phyloP scores from a whole-genome alignment of 2,113 vertebrate species.

The Piaya cayana region DNA sequence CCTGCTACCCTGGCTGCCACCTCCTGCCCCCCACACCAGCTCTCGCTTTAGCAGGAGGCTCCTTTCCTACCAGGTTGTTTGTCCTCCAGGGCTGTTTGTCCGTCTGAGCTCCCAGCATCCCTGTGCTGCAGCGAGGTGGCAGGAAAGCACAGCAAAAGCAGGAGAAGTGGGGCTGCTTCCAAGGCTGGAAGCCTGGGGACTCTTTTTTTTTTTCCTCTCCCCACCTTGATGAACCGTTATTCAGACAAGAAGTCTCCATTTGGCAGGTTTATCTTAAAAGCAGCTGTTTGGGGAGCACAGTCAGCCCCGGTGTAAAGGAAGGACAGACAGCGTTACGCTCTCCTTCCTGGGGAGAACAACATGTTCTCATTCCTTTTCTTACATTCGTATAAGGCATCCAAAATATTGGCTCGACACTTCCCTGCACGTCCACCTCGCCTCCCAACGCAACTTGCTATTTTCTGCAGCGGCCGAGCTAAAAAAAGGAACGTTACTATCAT shows the following conservation, averaged over 20 bases:
- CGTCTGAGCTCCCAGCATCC: accelerated
- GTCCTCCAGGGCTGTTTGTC: background rate
- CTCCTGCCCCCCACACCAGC: accelerated
- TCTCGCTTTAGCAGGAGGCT: background rate
- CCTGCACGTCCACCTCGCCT: conserved; percentile 18
- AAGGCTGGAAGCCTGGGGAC: background rate
- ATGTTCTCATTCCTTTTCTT: background rate
- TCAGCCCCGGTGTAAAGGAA: background rate
- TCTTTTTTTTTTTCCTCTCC: background rate
- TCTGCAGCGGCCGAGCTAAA: conserved; percentile 21
- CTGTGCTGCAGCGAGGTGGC: conserved; percentile 9
- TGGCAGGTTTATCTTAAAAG: background rate
- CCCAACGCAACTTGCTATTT: background rate
- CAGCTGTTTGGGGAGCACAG: background rate
- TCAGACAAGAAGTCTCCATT: accelerated
- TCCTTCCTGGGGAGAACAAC: background rate
- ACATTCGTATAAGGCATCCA: background rate
- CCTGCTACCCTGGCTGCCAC: background rate
- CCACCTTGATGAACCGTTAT: background rate
- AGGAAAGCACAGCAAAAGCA: background rate
- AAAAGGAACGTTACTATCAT: conserved; percentile 3
- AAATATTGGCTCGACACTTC: background rate
- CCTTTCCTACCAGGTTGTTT: background rate
- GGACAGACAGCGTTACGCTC: background rate
- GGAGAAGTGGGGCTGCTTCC: background rate